A percentile compares a stretch with the other conserved stretches of the same genome.
These are phyloP conservation scores for mouse (Mus musculus) DNA, from an alignment of 2,113 vertebrate species.

Conservation along the genomic window GRCm39 chr9:115035001-115035500, in stretches of 20 bases:
- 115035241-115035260: background rate
- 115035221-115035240: background rate
- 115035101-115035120: background rate
- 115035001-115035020: too few species aligned
- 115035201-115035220: background rate
- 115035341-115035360: background rate
- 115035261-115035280: background rate
- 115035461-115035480: background rate
- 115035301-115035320: slow-evolving; percentile 13
- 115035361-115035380: background rate
- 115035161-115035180: rapidly evolving
- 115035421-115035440: background rate
- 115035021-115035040: background rate
- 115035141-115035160: background rate
- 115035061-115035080: background rate
- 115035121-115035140: background rate
- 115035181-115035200: rapidly evolving
- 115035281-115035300: background rate
- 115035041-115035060: background rate
- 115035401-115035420: background rate
- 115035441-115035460: background rate
- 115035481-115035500: background rate
- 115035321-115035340: background rate
- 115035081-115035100: background rate
- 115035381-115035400: background rate